These are phyloP conservation scores for Chrysemys picta DNA, from an alignment of 2,113 vertebrate species.

Conservation along the genomic window DNA sequence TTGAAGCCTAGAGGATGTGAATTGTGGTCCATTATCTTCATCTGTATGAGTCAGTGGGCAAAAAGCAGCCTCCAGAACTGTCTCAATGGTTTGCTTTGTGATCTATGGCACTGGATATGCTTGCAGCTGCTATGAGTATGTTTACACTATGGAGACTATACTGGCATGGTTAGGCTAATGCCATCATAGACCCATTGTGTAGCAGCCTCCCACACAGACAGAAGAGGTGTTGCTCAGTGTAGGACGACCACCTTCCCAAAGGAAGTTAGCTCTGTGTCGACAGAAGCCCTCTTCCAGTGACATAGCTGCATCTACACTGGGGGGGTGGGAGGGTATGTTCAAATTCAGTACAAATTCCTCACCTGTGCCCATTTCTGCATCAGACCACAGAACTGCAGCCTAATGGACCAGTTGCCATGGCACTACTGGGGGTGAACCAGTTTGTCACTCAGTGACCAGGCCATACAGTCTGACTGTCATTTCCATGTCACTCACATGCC, in stretches of 20 bases:
- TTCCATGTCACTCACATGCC: not conserved
- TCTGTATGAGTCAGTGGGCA: not conserved
- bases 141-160: not conserved
- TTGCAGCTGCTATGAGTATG: not conserved
- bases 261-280: not conserved
- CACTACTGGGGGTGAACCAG: not conserved
- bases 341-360: not conserved
- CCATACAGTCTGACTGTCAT: not conserved
- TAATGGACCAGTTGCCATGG: not conserved
- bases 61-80: not conserved
- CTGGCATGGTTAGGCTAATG: too few species aligned
- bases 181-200: not conserved
- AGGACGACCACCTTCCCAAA: not conserved
- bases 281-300: not conserved
- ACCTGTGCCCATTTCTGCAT: not conserved
- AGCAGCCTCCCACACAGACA: not conserved
- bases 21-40: not conserved
- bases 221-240: not conserved
- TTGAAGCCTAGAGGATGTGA: not conserved
- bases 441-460: not conserved
- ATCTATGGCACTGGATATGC: not conserved
- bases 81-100: not conserved
- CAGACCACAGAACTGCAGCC: not conserved
- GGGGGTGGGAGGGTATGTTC: too few species aligned
- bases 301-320: not conserved